Evolutionary conservation across 1,140 invertebrate species (phyloP).

Genomic region (Pissodes strobi): DNA sequence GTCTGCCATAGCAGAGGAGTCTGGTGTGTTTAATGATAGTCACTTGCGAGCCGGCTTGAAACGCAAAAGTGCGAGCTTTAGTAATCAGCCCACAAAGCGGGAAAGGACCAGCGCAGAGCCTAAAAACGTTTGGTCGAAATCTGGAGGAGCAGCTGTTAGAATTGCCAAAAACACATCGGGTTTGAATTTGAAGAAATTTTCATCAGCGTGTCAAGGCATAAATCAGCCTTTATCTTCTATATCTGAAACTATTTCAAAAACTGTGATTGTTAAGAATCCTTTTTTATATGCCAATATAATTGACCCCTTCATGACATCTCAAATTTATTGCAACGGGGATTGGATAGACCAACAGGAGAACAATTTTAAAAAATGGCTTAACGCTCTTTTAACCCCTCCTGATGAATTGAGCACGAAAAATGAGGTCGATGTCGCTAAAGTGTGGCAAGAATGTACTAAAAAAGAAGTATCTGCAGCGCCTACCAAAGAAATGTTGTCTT

Average conservation of each 20-base stretch:
- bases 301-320: constrained; percentile 70
- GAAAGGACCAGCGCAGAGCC: constrained; percentile 15
- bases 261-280: constrained; percentile 49
- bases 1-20: constrained; percentile 14
- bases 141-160: constrained; percentile 21
- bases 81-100: constrained; percentile 10
- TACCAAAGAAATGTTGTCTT: constrained; percentile 68
- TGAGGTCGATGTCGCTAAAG: constrained; percentile 69
- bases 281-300: constrained; percentile 66
- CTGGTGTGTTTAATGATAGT: constrained; percentile 12
- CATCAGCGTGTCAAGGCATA: not conserved
- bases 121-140: constrained; percentile 31
- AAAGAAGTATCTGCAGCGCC: constrained; percentile 65
- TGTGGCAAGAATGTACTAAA: constrained; percentile 71
- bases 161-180: constrained; percentile 29
- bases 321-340: constrained; percentile 76
- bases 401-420: constrained; percentile 59
- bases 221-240: constrained; percentile 24
- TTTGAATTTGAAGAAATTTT: constrained; percentile 27
- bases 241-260: constrained; percentile 9
- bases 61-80: constrained; percentile 21
- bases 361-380: constrained; percentile 86
- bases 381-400: constrained; percentile 82
- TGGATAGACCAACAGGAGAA: constrained; percentile 80
- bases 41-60: not conserved